These are phyloP conservation scores for Protula sp. DNA, from an alignment of 2,888 invertebrate species.

Conservation along the genomic window DNA sequence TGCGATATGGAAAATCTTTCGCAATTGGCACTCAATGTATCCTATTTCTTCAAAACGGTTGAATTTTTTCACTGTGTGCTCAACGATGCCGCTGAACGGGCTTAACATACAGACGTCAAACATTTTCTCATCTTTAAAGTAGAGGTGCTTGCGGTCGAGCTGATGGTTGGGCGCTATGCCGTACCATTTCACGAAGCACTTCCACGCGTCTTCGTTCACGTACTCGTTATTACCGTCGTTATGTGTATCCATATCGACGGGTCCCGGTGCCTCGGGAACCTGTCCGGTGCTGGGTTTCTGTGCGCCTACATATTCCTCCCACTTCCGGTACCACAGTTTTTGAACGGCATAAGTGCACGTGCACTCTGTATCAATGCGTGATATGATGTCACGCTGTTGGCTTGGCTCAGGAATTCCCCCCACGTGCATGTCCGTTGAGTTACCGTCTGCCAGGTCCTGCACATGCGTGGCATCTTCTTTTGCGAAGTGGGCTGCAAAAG, in stretches of 20 bases:
- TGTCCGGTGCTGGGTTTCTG: conserved; percentile 1
- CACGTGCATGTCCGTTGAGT: too few relatives aligned
- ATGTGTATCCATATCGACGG: conserved; percentile 19
- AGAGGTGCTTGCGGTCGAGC: conserved; percentile 25
- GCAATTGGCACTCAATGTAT: conserved; percentile 23
- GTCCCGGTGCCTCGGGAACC: conserved; percentile 11
- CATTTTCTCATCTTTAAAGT: conserved; percentile 24
- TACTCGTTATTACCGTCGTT: conserved; percentile 28
- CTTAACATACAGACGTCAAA: conserved; percentile 24
- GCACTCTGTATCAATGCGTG: conserved; percentile 16
- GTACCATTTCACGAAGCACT: conserved; percentile 27
- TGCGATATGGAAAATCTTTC: conserved; percentile 17
- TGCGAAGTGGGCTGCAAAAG: too few relatives aligned
- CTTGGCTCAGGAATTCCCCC: conserved; percentile 14
- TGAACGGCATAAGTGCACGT: conserved; percentile 28
- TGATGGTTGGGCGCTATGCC: conserved; percentile 22
- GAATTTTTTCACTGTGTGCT: conserved; percentile 21
- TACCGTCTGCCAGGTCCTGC: too few relatives aligned
- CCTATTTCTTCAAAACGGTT: conserved; percentile 24
- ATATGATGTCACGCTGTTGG: conserved; percentile 12
- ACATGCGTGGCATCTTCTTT: too few relatives aligned
- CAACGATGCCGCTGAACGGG: conserved; percentile 24
- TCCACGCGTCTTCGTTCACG: conserved; percentile 30
- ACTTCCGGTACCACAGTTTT: conserved; percentile 24
- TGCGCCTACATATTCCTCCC: conserved; percentile 19